These are phyloP conservation scores for Chionoecetes opilio DNA, from an alignment of 1,140 invertebrate species.

Conservation along the genomic window DNA sequence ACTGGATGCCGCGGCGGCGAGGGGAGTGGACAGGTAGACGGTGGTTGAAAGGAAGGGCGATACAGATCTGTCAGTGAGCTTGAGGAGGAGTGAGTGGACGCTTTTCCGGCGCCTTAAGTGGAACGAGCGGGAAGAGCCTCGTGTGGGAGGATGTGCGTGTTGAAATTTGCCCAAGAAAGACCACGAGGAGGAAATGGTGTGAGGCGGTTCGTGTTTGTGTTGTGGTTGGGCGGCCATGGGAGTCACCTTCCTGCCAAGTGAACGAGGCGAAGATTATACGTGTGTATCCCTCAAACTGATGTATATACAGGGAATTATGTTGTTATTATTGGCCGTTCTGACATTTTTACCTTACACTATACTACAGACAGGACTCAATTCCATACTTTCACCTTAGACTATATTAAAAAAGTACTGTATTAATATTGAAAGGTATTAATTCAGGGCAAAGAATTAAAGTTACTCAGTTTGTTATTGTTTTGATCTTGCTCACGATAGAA, in stretches of 20 bases:
- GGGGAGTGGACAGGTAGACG: conserved; percentile 55
- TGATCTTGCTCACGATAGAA: no score
- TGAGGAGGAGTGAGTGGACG: conserved; percentile 20
- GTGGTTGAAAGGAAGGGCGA: conserved; percentile 36
- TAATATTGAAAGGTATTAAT: no score
- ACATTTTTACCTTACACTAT: no score
- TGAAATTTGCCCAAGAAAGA: conserved; percentile 29
- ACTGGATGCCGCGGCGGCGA: not conserved
- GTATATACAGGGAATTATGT: no score
- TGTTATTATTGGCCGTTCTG: no score
- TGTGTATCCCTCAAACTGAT: not conserved
- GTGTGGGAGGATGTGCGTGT: conserved; percentile 10
- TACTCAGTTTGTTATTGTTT: no score
- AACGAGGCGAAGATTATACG: not conserved
- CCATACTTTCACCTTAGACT: no score
- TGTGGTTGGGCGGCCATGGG: not conserved
- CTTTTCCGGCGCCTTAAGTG: conserved; percentile 17
- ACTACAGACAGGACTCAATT: no score
- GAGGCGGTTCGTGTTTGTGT: not conserved
- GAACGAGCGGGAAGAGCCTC: conserved; percentile 25
- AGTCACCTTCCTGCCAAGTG: not conserved
- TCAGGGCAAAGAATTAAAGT: no score
- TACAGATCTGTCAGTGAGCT: conserved; percentile 52
- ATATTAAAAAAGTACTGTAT: no score
- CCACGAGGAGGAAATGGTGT: not conserved